Percentiles rank a stretch among this genome's conserved stretches.
These are phyloP conservation scores for Parnassius apollo DNA, from an alignment of 2,888 invertebrate species.

Conservation along the genomic window DNA sequence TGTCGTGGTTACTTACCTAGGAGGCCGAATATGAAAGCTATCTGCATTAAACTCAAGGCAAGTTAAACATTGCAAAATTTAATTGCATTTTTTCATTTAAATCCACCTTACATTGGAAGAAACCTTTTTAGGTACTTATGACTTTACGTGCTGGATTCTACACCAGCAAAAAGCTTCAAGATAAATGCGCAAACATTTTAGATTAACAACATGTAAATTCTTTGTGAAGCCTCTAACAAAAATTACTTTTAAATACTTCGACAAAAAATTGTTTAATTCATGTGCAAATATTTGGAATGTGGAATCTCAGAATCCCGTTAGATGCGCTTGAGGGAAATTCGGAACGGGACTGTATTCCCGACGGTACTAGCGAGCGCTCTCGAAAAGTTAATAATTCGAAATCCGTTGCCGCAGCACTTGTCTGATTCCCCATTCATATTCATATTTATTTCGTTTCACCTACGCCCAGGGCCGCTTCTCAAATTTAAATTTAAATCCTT, in stretches of 20 bases:
- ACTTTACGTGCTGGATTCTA: too few relatives aligned
- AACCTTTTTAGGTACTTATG: too few relatives aligned
- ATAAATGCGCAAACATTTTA: too few relatives aligned
- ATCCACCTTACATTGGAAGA: too few relatives aligned
- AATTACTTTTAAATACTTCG: not conserved
- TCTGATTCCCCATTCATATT: conserved; percentile 79
- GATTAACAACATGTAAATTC: not conserved
- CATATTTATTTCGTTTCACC: conserved; percentile 80
- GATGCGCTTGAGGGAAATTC: conserved; percentile 48
- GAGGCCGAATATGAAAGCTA: too few relatives aligned
- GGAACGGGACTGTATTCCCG: conserved; percentile 36
- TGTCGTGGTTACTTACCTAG: too few relatives aligned
- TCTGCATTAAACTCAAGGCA: too few relatives aligned
- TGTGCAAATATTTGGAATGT: conserved; percentile 36
- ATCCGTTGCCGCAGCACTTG: conserved; percentile 66
- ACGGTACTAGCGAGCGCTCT: conserved; percentile 64
- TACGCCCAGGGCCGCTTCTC: conserved; percentile 60
- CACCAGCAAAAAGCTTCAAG: too few relatives aligned
- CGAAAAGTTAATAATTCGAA: conserved; percentile 77
- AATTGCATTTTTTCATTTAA: too few relatives aligned
- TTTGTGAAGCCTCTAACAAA: not conserved
- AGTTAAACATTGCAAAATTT: too few relatives aligned
- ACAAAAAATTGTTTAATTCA: conserved; percentile 24
- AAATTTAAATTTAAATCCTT: conserved; percentile 76
- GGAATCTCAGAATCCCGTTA: conserved; percentile 61